These are phyloP conservation scores for Stegostoma tigrinum DNA, from an alignment of 2,113 vertebrate genomes.

Conservation along the genomic window DNA sequence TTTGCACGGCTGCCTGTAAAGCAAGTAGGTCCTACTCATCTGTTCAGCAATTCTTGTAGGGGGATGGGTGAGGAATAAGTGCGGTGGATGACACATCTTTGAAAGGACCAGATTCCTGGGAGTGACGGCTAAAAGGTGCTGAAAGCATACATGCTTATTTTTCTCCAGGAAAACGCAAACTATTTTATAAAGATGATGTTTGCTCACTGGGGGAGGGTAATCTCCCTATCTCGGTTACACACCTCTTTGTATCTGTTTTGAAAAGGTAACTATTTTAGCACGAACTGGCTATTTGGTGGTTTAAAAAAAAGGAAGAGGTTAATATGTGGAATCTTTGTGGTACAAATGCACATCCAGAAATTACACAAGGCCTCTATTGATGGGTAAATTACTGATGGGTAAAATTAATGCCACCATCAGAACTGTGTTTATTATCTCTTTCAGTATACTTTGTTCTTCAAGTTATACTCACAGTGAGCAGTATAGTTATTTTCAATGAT, in stretches of 20 bases:
- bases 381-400: slow-evolving; percentile 8
- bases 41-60: not conserved
- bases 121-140: not conserved
- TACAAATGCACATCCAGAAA: not conserved
- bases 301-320: not conserved
- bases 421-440: slow-evolving; percentile 23
- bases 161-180: not conserved
- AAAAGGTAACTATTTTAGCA: not conserved
- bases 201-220: not conserved
- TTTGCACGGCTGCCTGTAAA: not conserved
- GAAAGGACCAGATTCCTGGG: not conserved
- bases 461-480: not conserved
- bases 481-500: not conserved
- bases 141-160: not conserved
- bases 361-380: not conserved
- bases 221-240: not conserved
- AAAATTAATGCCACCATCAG: not conserved
- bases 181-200: slow-evolving; percentile 25
- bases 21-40: not conserved
- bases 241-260: not conserved
- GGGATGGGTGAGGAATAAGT: not conserved
- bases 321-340: not conserved
- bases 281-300: slow-evolving; percentile 5
- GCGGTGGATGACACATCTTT: not conserved
- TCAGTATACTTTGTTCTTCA: not conserved